Evolutionary conservation across 2,888 invertebrate genomes (phyloP), one percentile per base, ranked within the genome.

Genomic region (Apamea sordens): DNA sequence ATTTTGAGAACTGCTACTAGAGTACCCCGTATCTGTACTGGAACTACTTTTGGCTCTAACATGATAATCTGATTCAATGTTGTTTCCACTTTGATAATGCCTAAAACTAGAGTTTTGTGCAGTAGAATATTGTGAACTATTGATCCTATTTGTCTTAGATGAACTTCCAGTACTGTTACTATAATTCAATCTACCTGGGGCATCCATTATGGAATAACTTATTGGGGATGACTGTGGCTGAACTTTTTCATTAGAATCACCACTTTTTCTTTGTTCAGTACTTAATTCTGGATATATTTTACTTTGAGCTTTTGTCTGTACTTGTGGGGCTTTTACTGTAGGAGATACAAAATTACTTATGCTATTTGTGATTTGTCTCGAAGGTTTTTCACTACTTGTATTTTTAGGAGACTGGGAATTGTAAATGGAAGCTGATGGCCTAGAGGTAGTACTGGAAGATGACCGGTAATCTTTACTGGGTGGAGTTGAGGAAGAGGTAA

Each of bases 291-390:
- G 98, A 94, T 98, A 98, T 90, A 98, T 97, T 96, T 98, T 98
- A 89, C 98, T 97, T 95, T 98, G 98, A 87, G 98, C 98, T 95
- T 98, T 98, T 83, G 98, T 98, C 94, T 98, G 98, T 88, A 98
- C 97, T 90, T 96, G 96, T 76, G 97, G 96, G 53, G 96, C 94
- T 92, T 97, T 97, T 74, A 97, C 94, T 85, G 97, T 96, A 64
- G 97, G 97, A 41, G 97, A 97, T 59, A 97, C 96, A 92, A 97
- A 97, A 89, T 96, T 97, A 89, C 95, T 96, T 85, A 92, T 93
- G 88, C 94, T 96, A 88, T 93, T 95, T 75, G 93, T 91, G 68
- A 94, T 85, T 77, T 92, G 94, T 74, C 96, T 92, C 59, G 94
- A 83, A 41, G 95, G 86, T 93, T 97, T 94, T 92, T 96, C 95